A percentile compares a stretch with the other conserved stretches of the same genome.
Conservation (phyloP, 2,113 vertebrate species). For the Poecile atricapillus region DNA sequence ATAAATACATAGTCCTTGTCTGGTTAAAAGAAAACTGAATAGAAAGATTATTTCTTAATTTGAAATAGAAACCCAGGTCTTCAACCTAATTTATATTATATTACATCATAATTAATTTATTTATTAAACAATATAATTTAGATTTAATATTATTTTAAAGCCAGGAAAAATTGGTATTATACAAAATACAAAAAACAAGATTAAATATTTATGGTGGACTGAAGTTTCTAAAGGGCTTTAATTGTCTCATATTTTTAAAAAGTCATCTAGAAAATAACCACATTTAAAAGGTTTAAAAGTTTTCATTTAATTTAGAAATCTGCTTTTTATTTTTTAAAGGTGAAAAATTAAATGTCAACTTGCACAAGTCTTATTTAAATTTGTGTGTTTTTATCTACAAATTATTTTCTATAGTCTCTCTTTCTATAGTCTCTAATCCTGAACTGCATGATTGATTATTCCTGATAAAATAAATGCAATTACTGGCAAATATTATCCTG, state of each 20-base stretch:
- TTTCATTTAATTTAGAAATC: neutral
- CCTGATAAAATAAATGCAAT: neutral
- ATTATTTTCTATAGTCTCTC: neutral
- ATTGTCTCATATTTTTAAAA: neutral
- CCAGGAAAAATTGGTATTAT: neutral
- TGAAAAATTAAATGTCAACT: neutral
- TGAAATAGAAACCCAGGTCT: neutral
- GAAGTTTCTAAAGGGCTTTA: neutral
- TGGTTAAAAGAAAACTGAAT: neutral
- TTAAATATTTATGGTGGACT: neutral
- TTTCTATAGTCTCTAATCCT: neutral
- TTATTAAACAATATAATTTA: neutral
- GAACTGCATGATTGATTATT: neutral
- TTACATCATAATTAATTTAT: neutral
- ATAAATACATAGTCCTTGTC: neutral
- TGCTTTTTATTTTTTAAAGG: rapidly evolving
- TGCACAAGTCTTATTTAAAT: neutral
- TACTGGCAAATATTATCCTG: neutral
- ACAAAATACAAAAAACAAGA: neutral
- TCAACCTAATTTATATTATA: neutral
- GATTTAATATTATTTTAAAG: neutral
- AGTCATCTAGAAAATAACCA: neutral
- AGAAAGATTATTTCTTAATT: neutral
- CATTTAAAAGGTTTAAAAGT: neutral
- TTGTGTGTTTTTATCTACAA: neutral